Evolutionary conservation across 2,888 invertebrate genomes (phyloP).

Genomic region (Aphodius sticticus): DNA sequence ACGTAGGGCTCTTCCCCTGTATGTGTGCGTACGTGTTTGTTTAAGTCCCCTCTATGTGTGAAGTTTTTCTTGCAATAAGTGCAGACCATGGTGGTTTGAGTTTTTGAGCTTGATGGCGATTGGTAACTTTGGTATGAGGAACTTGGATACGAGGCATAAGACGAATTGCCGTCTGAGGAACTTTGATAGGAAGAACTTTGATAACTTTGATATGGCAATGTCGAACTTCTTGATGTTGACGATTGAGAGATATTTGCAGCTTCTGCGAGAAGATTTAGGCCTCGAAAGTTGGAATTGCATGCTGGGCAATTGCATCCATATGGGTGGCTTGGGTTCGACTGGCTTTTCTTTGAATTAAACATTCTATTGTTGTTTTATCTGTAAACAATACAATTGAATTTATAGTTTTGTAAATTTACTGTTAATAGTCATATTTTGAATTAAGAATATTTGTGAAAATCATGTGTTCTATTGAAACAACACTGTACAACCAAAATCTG

Average conservation of each 20-base stretch:
- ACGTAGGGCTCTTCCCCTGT: conserved; percentile 56
- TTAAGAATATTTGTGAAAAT: no score
- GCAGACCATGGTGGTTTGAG: conserved; percentile 42
- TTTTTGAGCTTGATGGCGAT: neutral
- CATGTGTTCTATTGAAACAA: no score
- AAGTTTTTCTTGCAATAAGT: conserved; percentile 54
- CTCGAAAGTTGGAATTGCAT: neutral
- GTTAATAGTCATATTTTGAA: no score
- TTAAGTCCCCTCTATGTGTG: conserved; percentile 56
- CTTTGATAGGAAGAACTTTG: neutral
- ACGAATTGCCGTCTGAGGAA: neutral
- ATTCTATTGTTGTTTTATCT: neutral
- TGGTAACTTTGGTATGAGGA: neutral
- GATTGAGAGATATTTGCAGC: neutral
- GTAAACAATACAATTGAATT: neutral
- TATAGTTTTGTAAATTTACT: no score
- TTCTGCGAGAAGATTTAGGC: neutral
- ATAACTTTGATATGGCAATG: no score
- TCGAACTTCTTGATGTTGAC: neutral
- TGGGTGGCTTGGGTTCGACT: neutral
- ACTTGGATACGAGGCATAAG: neutral
- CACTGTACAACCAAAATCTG: no score
- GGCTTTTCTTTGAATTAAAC: conserved; percentile 29
- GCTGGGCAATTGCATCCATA: neutral
- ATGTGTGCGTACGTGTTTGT: conserved; percentile 56